Evolutionary conservation across 2,113 vertebrate genomes (phyloP), one percentile per base, ranked within the genome.

Genomic region (Amblyornis subalaris): DNA sequence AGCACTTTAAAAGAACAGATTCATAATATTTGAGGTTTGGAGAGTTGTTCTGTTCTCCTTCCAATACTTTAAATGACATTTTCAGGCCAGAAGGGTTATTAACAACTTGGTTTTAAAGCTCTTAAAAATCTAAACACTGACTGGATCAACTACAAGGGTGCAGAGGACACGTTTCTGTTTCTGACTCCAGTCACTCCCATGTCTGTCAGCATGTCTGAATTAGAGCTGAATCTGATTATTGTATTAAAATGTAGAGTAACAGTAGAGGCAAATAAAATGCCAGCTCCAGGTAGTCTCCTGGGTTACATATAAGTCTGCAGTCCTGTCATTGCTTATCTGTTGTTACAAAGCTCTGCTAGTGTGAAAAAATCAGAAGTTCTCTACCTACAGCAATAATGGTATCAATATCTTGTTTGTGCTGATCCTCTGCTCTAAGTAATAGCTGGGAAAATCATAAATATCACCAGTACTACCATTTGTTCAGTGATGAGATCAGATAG

Each of bases 171-270:
- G 33, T 84, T 96, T 96, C 71, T 95, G 67, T 85, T 97, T 96
- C 92, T 91, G 97, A 64, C 91, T 94, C 48, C 60, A 93, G 79
- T 65, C 62, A 85, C 90, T 92, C 81, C 94, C 83, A 65, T 23
- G 71, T 93, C 93, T 97, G 87, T 97, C 94, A 97, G 78, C 94
- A 88, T 95, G 79, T 93, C 92, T 96, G 89, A 96, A 94, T 97
- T 96, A 96, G 60, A 82, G 51, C 61, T 85, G 83, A 95, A 96
- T 91, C 85, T 94, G 91, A 93, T 92, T 87, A 95, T 57, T 82
- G 26, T 79, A 53, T 79, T 89, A 89, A 94, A 95, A 89, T 61
- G 36, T 20, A 53, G 42, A 86, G 55, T 57, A 97, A 82, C 72
- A 86, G 5, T 74, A 83, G 67, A 76, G 85, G 47, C 48, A 96